Conservation (phyloP, 2,797 vertebrate genomes). For the Onychomys torridus region DNA sequence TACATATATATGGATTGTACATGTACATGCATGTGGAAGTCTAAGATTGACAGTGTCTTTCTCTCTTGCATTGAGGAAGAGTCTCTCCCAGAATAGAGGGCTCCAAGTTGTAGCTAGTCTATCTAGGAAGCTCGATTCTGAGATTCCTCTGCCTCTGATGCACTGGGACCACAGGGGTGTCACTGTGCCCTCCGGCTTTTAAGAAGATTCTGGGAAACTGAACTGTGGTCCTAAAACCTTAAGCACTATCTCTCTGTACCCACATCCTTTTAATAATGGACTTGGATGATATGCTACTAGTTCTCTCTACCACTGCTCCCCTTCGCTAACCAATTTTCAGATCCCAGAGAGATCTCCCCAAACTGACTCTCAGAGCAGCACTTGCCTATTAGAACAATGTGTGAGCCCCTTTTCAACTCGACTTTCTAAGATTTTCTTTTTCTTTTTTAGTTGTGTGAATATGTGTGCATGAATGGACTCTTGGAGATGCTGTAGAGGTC, state of each 20-base stretch:
- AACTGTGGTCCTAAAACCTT: neutral
- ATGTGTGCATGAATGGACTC: too few species aligned
- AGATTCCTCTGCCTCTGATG: too few species aligned
- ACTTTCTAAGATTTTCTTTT: neutral
- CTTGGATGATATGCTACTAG: neutral
- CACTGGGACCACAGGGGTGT: neutral
- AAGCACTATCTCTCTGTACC: too few species aligned
- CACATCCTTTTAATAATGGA: neutral
- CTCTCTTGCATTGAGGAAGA: neutral
- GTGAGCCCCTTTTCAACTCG: neutral
- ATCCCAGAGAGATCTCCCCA: neutral
- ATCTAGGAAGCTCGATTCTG: neutral
- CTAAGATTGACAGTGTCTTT: neutral
- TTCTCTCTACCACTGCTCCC: neutral
- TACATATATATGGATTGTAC: neutral
- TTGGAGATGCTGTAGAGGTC: neutral
- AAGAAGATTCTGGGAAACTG: neutral
- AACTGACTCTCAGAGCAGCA: neutral
- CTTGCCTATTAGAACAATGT: accelerated
- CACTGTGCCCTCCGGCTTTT: neutral
- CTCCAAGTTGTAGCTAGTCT: neutral
- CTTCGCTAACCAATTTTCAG: neutral
- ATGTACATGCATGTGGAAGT: neutral
- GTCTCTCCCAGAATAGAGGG: neutral
- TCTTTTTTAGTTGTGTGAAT: neutral